Base-by-base conservation (phyloP, 2,888 invertebrate species). In the Carterocephalus palaemon region DNA sequence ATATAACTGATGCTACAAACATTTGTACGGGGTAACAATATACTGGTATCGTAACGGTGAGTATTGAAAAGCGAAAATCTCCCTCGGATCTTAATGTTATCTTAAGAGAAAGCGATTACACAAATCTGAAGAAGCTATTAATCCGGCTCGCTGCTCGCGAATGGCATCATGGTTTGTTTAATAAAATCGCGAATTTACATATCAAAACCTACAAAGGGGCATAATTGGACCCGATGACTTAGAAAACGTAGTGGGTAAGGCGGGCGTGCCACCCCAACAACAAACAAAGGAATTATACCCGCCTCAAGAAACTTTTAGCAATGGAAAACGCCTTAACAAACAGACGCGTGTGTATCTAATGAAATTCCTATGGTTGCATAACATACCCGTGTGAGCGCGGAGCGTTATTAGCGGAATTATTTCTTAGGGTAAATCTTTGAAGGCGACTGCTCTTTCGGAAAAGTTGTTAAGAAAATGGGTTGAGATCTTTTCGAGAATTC, bases 291-390 rank as follows among this genome's bases (percentile, higher is more conserved):
- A 86, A 86, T 86, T 86, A 86, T 84, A 81, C 85, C 86, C 86
- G 86, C 86, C 84, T 86, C 85, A 86, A 86, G 86, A 86, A 86
- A 86, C 86, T 86, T 86, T 86, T 86, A 85, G 85, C 86, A 86
- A 84, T 86, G 85, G 86, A 85, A 86, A 85, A 85, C 85, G 84
- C 83, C 86, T 86, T 86, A 86, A 82, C 86, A 86, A 86, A 86
- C 86, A 86, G 72, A 84, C 85, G 80, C 83, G 86, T 84, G 85
- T 86, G 85, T 86, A 85, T 86, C 83, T 86, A 86, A 86, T 86
- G 86, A 86, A 86, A 86, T 86, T 86, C 86, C 85, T 82, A 85
- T 84, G 86, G 86, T 86, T 84, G 85, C 86, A 84, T 85, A 85
- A 83, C 85, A 80, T 83, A 79, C 76, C 79, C 83, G 81, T 71